These are phyloP conservation scores for Lacerta bilineata DNA, from an alignment of 2,797 vertebrate species.

Conservation along the genomic window DNA sequence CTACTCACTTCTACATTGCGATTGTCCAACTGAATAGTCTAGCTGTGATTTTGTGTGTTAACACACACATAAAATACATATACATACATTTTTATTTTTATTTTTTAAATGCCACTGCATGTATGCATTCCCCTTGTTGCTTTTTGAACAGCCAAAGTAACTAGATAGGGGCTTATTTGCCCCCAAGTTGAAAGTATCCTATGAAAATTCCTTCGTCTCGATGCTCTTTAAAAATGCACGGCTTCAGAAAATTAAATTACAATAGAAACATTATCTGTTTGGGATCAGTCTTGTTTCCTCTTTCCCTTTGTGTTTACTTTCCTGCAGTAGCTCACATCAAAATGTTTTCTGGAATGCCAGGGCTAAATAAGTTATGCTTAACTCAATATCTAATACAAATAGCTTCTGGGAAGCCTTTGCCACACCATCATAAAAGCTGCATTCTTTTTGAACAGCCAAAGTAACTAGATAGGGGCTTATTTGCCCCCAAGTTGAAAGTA, in stretches of 20 bases:
- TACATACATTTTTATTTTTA: not conserved
- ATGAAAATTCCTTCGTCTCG: conserved; percentile 80
- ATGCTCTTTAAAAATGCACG: conserved; percentile 75
- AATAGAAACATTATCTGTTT: conserved; percentile 83
- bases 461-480: conserved; percentile 70
- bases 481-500: conserved; percentile 72
- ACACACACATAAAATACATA: not conserved
- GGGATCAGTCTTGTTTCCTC: conserved; percentile 85
- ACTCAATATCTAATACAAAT: conserved; percentile 91
- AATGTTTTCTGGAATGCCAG: conserved; percentile 86
- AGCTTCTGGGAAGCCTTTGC: conserved; percentile 83
- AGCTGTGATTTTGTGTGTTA: not conserved
- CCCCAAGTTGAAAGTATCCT: conserved; percentile 75
- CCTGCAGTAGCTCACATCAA: conserved; percentile 87
- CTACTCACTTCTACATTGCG: not conserved
- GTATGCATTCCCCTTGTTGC: conserved; percentile 46
- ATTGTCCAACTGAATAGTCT: not conserved
- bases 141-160: conserved; percentile 48
- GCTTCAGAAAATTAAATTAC: conserved; percentile 88
- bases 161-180: conserved; percentile 68
- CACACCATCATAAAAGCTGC: conserved; percentile 85
- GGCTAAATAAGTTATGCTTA: conserved; percentile 91
- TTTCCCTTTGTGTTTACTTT: conserved; percentile 85
- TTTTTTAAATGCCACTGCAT: not conserved
- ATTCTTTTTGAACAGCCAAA: too few relatives aligned